Evolutionary conservation across 2,113 vertebrate genomes (phyloP), one percentile per base, ranked within the genome.

Genomic region (Etheostoma spectabile): DNA sequence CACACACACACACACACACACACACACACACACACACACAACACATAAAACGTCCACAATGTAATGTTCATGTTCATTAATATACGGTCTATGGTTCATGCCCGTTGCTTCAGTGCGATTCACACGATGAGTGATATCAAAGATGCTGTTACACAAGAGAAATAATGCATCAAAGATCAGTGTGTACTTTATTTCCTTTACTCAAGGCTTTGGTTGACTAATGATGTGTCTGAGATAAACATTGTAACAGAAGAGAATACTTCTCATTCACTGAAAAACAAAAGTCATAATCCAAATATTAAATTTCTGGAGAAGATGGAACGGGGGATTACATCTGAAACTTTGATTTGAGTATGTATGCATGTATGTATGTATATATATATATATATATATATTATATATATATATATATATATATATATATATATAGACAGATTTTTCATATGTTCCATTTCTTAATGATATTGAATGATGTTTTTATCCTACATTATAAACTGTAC

Each of bases 381-480:
- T n/a, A n/a, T n/a, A n/a, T n/a, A n/a, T n/a, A n/a, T n/a, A n/a
- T n/a, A n/a, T n/a, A n/a, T n/a, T n/a, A n/a, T n/a, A n/a, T n/a
- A n/a, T n/a, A n/a, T n/a, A n/a, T n/a, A n/a, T n/a, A n/a, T n/a
- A n/a, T n/a, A n/a, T n/a, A n/a, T n/a, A n/a, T n/a, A n/a, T n/a
- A n/a, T 35, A 35, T 30, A 14, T 2, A 35, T 76, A 63, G 19
- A 57, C 27, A 42, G 33, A 56, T 76, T 38, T 45, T 73, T 48
- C 81, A 73, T 46, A 67, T 68, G 81, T 66, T 71, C 51, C 46
- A 35, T 77, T 61, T 45, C 21, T 49, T 59, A 5, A 53, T 53
- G 27, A 53, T 42, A 30, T 38, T 30, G 30, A 53, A 55, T 15
- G 8, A 19, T 46, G 12, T 15, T 46, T 51, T 45, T 52, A 74